Evolutionary conservation across 2,797 vertebrate genomes (phyloP).

Genomic region (Hemitrygon akajei): DNA sequence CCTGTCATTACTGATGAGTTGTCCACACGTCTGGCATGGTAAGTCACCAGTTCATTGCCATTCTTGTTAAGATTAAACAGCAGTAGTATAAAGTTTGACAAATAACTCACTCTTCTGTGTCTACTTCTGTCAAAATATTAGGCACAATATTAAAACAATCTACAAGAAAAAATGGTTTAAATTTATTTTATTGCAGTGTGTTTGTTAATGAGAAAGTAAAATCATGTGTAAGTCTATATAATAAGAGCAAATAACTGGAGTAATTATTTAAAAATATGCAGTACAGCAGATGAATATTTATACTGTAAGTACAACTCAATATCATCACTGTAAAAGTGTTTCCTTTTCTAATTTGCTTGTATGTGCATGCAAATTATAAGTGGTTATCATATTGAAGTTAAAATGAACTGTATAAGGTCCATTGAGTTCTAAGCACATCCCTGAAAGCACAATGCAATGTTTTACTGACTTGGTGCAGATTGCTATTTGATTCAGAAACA

Average conservation of each 20-base stretch:
- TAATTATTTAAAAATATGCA: background rate
- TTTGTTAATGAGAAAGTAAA: background rate
- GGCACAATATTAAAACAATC: background rate
- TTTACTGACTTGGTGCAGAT: background rate
- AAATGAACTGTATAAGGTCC: background rate
- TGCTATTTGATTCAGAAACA: background rate
- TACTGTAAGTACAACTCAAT: background rate
- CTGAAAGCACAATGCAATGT: background rate
- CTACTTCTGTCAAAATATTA: background rate
- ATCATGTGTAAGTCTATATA: background rate
- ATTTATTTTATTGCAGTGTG: background rate
- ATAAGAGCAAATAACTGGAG: background rate
- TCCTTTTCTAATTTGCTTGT: background rate
- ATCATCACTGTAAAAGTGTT: background rate
- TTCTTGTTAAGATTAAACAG: background rate
- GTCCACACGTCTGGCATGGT: background rate
- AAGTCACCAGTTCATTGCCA: background rate
- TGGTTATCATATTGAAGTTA: background rate
- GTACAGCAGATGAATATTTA: background rate
- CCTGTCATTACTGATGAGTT: background rate
- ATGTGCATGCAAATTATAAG: background rate
- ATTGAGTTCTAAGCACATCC: background rate
- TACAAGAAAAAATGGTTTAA: background rate
- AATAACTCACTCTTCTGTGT: background rate
- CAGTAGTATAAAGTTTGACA: background rate